Evolutionary conservation across 1,140 invertebrate genomes (phyloP).

Genomic region (Trypoxylus dichotomus): DNA sequence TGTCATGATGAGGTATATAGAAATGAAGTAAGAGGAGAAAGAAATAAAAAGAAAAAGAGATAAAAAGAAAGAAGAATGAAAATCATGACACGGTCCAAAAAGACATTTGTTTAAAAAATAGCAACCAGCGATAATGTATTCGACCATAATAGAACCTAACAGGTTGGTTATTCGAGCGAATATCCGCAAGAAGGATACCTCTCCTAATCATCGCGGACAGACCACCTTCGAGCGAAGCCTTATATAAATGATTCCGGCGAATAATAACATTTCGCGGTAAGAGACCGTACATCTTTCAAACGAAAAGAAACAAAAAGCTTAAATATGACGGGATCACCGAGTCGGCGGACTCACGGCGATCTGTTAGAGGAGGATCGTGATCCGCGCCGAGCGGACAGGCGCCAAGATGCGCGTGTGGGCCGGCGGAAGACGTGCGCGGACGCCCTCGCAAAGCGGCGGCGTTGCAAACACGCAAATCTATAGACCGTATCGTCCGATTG

Average conservation of each 20-base stretch:
- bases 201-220: neutral
- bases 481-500: slow-evolving; percentile 12
- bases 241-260: slow-evolving; percentile 6
- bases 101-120: too few species aligned
- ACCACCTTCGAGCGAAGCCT: slow-evolving; percentile 10
- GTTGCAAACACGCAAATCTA: slow-evolving; percentile 27
- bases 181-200: too few species aligned
- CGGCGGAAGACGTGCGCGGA: slow-evolving; percentile 13
- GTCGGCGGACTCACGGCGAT: neutral
- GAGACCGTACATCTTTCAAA: slow-evolving; percentile 1
- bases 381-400: slow-evolving; percentile 11
- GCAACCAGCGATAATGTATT: too few species aligned
- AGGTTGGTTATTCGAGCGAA: too few species aligned
- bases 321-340: slow-evolving; percentile 23
- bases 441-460: slow-evolving; percentile 27
- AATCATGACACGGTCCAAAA: too few species aligned
- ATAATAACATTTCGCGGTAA: neutral
- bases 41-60: too few species aligned
- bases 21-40: too few species aligned
- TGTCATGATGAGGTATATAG: too few species aligned
- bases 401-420: slow-evolving; percentile 27
- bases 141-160: too few species aligned
- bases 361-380: slow-evolving; percentile 20
- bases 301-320: neutral
- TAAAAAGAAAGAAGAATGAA: too few species aligned